Conservation (phyloP, 2,113 vertebrate species). For the Pterocles gutturalis region DNA sequence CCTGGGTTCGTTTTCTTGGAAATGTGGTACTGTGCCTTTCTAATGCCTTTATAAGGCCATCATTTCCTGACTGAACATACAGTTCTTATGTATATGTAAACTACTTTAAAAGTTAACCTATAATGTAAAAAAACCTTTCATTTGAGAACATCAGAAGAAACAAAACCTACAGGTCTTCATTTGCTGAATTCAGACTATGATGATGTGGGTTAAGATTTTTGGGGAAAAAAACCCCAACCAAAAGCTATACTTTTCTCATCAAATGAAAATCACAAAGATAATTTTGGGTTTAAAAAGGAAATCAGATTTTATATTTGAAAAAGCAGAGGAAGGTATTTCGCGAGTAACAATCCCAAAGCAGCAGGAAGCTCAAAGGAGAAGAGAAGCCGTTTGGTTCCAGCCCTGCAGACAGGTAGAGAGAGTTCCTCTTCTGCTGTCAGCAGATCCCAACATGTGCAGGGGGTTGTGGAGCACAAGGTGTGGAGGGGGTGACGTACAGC, state of each 20-base stretch:
- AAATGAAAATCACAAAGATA: not conserved
- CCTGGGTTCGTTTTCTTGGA: not conserved
- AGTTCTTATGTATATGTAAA: not conserved
- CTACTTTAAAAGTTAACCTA: not conserved
- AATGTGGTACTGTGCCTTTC: not conserved
- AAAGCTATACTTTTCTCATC: not conserved
- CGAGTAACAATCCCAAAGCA: not conserved
- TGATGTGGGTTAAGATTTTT: not conserved
- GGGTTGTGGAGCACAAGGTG: not conserved
- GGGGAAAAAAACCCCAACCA: not conserved
- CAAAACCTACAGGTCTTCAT: not conserved
- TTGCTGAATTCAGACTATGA: not conserved
- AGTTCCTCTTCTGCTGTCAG: not conserved
- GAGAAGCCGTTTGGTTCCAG: not conserved
- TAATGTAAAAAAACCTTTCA: not conserved
- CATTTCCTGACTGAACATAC: not conserved
- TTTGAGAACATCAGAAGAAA: not conserved
- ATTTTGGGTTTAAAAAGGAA: not conserved
- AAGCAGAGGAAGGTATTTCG: not conserved
- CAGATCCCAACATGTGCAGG: fast-evolving
- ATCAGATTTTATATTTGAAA: not conserved
- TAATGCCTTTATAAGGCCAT: not conserved
- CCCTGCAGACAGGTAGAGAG: not conserved
- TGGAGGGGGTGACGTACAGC: not conserved
- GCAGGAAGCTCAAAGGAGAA: not conserved